Evolutionary conservation across 1,140 invertebrate species (phyloP).

Genomic region (Drosophila miranda): DNA sequence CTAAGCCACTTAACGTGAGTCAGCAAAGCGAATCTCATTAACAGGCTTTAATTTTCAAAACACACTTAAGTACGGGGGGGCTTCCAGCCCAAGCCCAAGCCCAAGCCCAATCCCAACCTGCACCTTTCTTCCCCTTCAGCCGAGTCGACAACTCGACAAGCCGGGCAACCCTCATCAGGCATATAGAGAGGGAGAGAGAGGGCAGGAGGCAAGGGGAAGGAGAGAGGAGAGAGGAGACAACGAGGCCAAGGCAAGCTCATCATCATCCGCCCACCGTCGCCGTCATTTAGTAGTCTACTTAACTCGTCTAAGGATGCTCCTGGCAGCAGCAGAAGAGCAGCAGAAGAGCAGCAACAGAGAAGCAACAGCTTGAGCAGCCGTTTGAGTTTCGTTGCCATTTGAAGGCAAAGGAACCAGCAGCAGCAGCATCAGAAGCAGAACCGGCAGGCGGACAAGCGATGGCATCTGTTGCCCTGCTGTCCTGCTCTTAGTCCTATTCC

Average conservation of each 20-base stretch:
- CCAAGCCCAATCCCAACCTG: neutral
- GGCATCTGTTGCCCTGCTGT: conserved; percentile 61
- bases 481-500: too few species aligned
- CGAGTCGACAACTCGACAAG: conserved; percentile 51
- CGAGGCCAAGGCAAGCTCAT: conserved; percentile 42
- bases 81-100: neutral
- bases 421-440: neutral
- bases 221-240: neutral
- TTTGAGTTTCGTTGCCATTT: conserved; percentile 64
- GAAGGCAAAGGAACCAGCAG: conserved; percentile 27
- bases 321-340: conserved; percentile 37
- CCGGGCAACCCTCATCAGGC: conserved; percentile 49
- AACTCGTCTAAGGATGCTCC: conserved; percentile 74
- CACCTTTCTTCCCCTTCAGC: conserved; percentile 6
- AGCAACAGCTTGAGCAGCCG: conserved; percentile 68
- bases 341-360: conserved; percentile 21
- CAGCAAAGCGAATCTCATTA: conserved; percentile 80
- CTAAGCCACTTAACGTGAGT: conserved; percentile 79
- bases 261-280: conserved; percentile 33
- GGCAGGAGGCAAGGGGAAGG: neutral
- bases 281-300: conserved; percentile 79
- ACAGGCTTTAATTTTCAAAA: conserved; percentile 80
- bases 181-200: conserved; percentile 24
- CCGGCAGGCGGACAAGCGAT: conserved; percentile 31
- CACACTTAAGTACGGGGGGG: conserved; percentile 69